These are phyloP conservation scores for Pollenia amentaria DNA, from an alignment of 2,888 invertebrate species.

Conservation along the genomic window DNA sequence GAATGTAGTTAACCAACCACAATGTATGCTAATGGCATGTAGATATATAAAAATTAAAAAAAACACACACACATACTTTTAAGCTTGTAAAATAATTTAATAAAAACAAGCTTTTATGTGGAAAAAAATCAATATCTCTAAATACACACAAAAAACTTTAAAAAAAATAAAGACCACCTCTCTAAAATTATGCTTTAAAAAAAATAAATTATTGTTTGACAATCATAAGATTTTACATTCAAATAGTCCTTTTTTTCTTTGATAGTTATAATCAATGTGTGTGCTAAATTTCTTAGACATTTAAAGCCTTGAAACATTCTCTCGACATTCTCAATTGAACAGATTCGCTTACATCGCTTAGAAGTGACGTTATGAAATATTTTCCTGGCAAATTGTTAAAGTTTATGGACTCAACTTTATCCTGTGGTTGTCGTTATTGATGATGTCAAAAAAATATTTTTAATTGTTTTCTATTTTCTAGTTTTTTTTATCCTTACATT, in stretches of 20 bases:
- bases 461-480: slow-evolving; percentile 23
- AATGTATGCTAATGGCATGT: slow-evolving; percentile 2
- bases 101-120: background rate
- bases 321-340: background rate
- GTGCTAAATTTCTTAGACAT: background rate
- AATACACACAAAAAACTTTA: background rate
- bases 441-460: slow-evolving; percentile 48
- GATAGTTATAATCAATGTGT: background rate
- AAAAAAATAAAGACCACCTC: background rate
- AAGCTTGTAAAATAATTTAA: background rate
- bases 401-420: slow-evolving; percentile 13
- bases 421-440: slow-evolving; percentile 1
- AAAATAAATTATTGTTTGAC: slow-evolving; percentile 13
- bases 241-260: slow-evolving; percentile 12
- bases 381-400: slow-evolving; percentile 11
- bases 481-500: background rate
- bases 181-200: slow-evolving; percentile 36
- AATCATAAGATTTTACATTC: slow-evolving; percentile 17
- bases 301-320: slow-evolving; percentile 15
- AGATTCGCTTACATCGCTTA: slow-evolving; percentile 7
- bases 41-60: background rate
- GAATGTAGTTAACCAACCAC: background rate
- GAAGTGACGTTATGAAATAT: slow-evolving; percentile 7
- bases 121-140: background rate
- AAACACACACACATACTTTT: background rate